A percentile compares a stretch with the other conserved stretches of the same genome.
phyloP scores from a whole-genome alignment of 2,888 invertebrate species.

The Piscicola geometra region DNA sequence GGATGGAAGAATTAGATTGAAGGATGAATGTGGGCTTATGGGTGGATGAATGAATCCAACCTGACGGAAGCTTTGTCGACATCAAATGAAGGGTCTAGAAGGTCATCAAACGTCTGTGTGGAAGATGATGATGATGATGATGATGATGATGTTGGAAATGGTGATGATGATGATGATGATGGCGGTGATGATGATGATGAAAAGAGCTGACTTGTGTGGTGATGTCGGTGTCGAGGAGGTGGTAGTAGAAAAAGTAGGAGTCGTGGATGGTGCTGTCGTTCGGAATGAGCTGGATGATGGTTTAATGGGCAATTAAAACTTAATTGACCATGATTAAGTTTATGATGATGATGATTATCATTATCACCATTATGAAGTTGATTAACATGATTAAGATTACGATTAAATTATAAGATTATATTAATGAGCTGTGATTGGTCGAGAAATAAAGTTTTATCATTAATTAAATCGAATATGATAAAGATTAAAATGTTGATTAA shows the following conservation, averaged over 20 bases:
- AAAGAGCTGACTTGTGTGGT: slow-evolving; percentile 53
- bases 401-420: too few species aligned
- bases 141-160: neutral
- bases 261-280: slow-evolving; percentile 47
- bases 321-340: too few species aligned
- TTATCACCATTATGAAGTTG: too few species aligned
- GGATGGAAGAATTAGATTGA: too few species aligned
- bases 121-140: slow-evolving; percentile 12
- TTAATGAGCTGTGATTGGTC: too few species aligned
- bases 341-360: too few species aligned
- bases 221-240: slow-evolving; percentile 57
- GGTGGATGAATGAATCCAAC: neutral
- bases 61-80: neutral
- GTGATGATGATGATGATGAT: neutral
- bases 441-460: too few species aligned
- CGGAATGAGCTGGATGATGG: slow-evolving; percentile 52
- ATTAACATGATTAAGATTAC: too few species aligned
- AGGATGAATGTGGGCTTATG: neutral
- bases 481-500: too few species aligned
- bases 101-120: slow-evolving; percentile 6
- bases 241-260: slow-evolving; percentile 57
- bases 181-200: slow-evolving; percentile 8
- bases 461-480: too few species aligned
- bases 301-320: too few species aligned
- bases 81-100: neutral